These are phyloP conservation scores for Neuroterus valhalla DNA, from an alignment of 1,140 invertebrate genomes.

Conservation along the genomic window DNA sequence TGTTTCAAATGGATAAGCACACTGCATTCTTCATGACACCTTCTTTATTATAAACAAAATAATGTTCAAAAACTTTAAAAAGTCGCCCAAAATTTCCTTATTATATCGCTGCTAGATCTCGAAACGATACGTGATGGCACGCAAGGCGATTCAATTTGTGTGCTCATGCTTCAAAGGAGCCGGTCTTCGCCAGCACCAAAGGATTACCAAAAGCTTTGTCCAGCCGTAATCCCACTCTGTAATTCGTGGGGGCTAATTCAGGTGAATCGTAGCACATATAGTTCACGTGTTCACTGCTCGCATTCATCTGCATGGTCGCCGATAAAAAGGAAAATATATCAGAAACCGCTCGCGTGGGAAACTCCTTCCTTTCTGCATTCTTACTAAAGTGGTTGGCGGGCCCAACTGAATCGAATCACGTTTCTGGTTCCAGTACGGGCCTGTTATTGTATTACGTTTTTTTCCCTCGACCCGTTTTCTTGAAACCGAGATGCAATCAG, in stretches of 20 bases:
- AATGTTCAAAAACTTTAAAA: no score
- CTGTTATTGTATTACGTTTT: not conserved
- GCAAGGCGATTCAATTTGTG: constrained; percentile 56
- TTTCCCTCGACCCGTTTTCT: not conserved
- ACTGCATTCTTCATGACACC: no score
- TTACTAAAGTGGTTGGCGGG: constrained; percentile 37
- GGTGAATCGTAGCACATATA: constrained; percentile 42
- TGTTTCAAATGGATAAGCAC: no score
- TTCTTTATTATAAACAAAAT: no score
- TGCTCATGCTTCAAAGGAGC: constrained; percentile 53
- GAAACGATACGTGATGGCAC: constrained; percentile 55
- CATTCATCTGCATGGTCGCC: constrained; percentile 41
- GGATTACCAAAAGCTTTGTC: constrained; percentile 58
- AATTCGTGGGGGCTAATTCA: constrained; percentile 56
- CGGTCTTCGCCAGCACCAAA: constrained; percentile 50
- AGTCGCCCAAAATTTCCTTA: no score
- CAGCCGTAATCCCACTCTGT: constrained; percentile 53
- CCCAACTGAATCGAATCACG: constrained; percentile 35
- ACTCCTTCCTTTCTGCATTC: constrained; percentile 46
- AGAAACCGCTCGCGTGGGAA: constrained; percentile 52
- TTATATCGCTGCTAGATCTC: constrained; percentile 36
- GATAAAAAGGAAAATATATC: constrained; percentile 51
- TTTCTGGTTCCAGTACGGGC: not conserved
- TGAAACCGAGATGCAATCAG: not conserved
- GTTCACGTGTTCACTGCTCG: constrained; percentile 48